Percentiles rank a stretch among this genome's conserved stretches.
Evolutionary conservation across 2,113 vertebrate genomes (phyloP).

Genomic region (Microcebus murinus): DNA sequence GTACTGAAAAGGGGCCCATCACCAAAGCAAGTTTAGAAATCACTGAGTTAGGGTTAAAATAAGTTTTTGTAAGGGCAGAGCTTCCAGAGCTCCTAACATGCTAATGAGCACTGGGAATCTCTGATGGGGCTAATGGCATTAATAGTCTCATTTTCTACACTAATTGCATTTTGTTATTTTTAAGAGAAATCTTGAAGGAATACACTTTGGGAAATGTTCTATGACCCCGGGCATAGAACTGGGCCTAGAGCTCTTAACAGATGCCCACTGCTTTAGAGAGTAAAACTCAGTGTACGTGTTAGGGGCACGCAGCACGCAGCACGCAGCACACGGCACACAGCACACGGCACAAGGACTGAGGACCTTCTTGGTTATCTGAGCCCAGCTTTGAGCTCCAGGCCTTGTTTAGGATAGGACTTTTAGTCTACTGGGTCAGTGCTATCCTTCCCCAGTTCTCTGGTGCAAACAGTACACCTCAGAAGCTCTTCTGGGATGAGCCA

Average conservation of each 20-base stretch:
- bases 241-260: not conserved
- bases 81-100: not conserved
- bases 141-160: not conserved
- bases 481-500: not conserved
- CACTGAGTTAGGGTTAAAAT: too few relatives aligned
- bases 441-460: not conserved
- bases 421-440: not conserved
- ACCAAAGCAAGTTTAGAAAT: not conserved
- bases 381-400: not conserved
- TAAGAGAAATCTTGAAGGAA: not conserved
- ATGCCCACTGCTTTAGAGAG: not conserved
- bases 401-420: not conserved
- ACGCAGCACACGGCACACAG: too few relatives aligned
- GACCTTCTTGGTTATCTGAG: not conserved
- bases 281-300: accelerated
- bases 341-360: not conserved
- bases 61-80: not conserved
- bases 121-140: too few relatives aligned
- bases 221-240: not conserved
- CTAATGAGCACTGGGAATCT: not conserved
- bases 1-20: accelerated
- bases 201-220: not conserved
- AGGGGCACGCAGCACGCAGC: not conserved
- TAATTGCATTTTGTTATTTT: not conserved
- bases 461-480: not conserved